Conservation (phyloP, 1,140 invertebrate genomes). For the Schmidtea mediterranea region DNA sequence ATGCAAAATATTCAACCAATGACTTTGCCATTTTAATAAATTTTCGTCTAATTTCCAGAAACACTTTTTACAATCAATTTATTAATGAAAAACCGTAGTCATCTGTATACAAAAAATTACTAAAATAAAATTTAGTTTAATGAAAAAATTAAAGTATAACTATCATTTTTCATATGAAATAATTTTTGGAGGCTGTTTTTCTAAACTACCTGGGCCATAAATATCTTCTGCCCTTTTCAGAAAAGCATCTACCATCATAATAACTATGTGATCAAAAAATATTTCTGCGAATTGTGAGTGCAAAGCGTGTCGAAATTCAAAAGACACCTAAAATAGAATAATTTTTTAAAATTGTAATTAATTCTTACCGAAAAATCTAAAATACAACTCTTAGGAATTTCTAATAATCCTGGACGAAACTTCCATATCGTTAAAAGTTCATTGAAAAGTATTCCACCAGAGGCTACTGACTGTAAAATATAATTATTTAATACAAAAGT, state of each 20-base stretch:
- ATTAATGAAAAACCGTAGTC: too few species aligned
- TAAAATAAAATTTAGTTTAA: too few species aligned
- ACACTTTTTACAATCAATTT: too few species aligned
- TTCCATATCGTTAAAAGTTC: constrained; percentile 66
- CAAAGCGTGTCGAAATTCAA: constrained; percentile 56
- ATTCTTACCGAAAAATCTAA: constrained; percentile 48
- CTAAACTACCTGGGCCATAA: constrained; percentile 33
- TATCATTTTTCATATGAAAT: background rate
- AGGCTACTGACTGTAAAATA: constrained; percentile 43
- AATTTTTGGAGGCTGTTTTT: too few species aligned
- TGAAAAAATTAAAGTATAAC: too few species aligned
- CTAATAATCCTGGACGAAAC: constrained; percentile 57
- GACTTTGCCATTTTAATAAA: too few species aligned
- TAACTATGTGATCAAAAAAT: constrained; percentile 79
- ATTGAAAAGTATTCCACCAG: constrained; percentile 62
- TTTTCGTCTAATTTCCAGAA: too few species aligned
- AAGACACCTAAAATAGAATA: constrained; percentile 34
- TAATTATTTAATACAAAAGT: background rate
- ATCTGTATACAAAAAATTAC: too few species aligned
- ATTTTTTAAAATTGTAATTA: constrained; percentile 5
- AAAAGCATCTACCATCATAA: constrained; percentile 78
- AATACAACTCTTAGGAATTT: constrained; percentile 49
- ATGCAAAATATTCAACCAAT: too few species aligned
- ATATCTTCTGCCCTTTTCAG: constrained; percentile 46
- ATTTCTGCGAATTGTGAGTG: constrained; percentile 62